Percentiles rank a stretch among this genome's conserved stretches.
Evolutionary conservation across 2,113 vertebrate species (phyloP).

Genomic region (Aptenodytes forsteri): DNA sequence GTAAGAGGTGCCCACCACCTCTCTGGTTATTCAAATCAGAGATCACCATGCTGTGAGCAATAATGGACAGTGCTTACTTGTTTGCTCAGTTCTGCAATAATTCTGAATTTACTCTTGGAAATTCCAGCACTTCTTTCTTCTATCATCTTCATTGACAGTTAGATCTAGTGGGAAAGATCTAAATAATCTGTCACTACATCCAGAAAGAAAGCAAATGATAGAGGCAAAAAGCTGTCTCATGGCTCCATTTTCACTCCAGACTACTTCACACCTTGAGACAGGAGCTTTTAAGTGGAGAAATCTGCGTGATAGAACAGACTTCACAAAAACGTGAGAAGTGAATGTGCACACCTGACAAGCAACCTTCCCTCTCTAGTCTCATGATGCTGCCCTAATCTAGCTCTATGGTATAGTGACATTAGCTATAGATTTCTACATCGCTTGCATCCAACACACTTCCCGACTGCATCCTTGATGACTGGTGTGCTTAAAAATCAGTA

Average conservation of each 20-base stretch:
- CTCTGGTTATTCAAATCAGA: not conserved
- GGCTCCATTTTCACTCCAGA: not conserved
- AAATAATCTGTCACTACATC: not conserved
- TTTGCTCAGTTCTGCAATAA: not conserved
- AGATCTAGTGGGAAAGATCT: not conserved
- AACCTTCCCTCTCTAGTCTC: not conserved
- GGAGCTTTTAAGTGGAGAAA: not conserved
- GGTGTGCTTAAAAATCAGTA: not conserved
- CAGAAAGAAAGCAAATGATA: not conserved
- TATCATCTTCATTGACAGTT: not conserved
- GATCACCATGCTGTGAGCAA: not conserved
- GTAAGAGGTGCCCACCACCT: not conserved
- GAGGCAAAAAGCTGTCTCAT: not conserved
- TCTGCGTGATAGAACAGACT: not conserved
- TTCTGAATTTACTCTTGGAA: not conserved
- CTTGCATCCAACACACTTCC: not conserved
- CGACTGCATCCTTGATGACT: fast-evolving
- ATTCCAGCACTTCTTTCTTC: not conserved
- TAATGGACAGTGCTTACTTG: not conserved
- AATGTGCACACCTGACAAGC: not conserved
- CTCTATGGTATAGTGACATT: not conserved
- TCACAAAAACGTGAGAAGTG: not conserved
- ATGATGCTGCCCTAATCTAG: not conserved
- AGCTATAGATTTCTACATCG: not conserved
- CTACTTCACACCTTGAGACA: not conserved